Base-by-base conservation (phyloP, 1,140 invertebrate species). In the Polypedilum vanderplanki region DNA sequence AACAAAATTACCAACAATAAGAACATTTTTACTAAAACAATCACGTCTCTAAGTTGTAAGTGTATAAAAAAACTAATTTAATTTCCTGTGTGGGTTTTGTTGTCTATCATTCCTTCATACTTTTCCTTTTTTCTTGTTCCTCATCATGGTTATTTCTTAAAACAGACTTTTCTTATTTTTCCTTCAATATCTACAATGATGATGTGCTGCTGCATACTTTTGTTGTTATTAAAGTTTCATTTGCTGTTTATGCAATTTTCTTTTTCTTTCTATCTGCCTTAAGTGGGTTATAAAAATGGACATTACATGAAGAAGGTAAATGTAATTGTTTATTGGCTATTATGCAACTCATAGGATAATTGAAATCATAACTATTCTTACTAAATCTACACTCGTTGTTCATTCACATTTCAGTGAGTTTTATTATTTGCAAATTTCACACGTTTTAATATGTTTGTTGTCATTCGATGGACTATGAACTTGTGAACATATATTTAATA, bases 31-130 rank as follows among this genome's bases (percentile, higher is more conserved):
- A 18, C 18, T 70, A 70, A 70, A 70, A 70, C 65, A 70, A 70
- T 70, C 65, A 70, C 65, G 65, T 70, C 17, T n/a, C 46, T 57
- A 22, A 7, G 65, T 20, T 70, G 65, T 70, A 70, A 70, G 17
- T 70, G 65, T 70, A 70, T 70, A 20, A 70, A 46, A 70, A 22
- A 70, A 70, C 65, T 70, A 70, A 70, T 70, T 70, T 70, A 70
- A 70, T 70, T 70, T 70, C 65, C 65, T 70, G 65, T 70, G 65
- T 70, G 65, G 65, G 65, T 70, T 70, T 70, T 70, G 65, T 70
- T 70, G 65, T 70, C 65, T 70, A 70, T 70, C 65, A 70, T 70
- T 70, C 12, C 41, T 46, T 46, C 9, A 8, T 46, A 46, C 41
- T 57, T 57, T 57, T 57, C n/a, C 41, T 46, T 46, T 5, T 33